Conservation (phyloP, 2,888 invertebrate species). For the Trissonchulus sp. region DNA sequence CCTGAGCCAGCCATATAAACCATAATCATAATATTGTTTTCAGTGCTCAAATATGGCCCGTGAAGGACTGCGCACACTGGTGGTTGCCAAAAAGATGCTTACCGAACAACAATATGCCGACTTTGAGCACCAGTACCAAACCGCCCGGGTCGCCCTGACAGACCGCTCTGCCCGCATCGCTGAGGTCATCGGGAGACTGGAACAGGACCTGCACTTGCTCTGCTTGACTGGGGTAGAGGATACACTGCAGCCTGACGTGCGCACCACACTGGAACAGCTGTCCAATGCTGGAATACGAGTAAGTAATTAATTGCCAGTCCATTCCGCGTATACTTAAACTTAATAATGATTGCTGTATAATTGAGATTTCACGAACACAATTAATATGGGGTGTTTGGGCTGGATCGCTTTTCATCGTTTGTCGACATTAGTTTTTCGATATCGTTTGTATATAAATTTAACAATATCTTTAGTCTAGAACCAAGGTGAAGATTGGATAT, state of each 20-base stretch:
- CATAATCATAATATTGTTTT: too few species aligned
- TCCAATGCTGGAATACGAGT: slow-evolving; percentile 69
- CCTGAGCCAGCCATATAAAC: too few species aligned
- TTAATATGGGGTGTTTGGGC: too few species aligned
- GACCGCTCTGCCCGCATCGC: slow-evolving; percentile 78
- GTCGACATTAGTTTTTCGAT: too few species aligned
- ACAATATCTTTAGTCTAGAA: too few species aligned
- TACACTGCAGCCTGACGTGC: slow-evolving; percentile 63
- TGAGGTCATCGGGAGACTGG: slow-evolving; percentile 75
- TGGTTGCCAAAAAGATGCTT: slow-evolving; percentile 65
- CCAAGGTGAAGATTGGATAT: too few species aligned
- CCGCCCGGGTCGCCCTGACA: slow-evolving; percentile 67
- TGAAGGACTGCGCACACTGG: slow-evolving; percentile 66
- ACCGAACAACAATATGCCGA: slow-evolving; percentile 65
- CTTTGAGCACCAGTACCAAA: slow-evolving; percentile 59
- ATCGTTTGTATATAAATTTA: too few species aligned
- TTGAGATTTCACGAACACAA: too few species aligned
- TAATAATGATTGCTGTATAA: too few species aligned
- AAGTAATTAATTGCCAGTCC: too few species aligned
- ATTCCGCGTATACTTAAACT: too few species aligned
- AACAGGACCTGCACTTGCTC: slow-evolving; percentile 75
- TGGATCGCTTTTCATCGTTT: too few species aligned
- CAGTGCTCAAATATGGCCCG: slow-evolving; percentile 82
- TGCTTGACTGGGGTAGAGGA: slow-evolving; percentile 68
- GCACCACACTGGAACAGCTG: slow-evolving; percentile 65